These are phyloP conservation scores for Hyperoplus lanceolatus DNA, from an alignment of 2,797 vertebrate species.

Conservation along the genomic window DNA sequence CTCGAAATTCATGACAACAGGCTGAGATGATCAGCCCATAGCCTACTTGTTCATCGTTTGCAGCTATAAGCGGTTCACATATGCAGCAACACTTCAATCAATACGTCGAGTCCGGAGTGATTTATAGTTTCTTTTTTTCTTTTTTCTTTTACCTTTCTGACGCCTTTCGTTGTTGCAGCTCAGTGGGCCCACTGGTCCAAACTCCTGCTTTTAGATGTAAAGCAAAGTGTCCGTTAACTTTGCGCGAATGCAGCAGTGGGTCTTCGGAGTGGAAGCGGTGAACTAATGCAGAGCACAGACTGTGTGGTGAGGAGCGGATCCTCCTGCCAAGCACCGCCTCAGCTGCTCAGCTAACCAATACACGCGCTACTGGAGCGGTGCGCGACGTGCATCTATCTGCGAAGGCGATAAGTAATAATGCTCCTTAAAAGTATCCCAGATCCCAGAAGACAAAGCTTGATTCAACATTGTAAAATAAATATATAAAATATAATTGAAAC, in stretches of 20 bases:
- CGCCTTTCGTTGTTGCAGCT: slow-evolving; percentile 15
- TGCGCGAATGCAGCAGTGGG: slow-evolving; percentile 31
- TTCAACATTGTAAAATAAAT: too few relatives aligned
- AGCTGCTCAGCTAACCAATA: slow-evolving; percentile 37
- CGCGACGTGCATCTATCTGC: slow-evolving; percentile 29
- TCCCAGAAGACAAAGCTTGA: too few relatives aligned
- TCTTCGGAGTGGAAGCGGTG: slow-evolving; percentile 31
- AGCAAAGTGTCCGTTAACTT: slow-evolving; percentile 61
- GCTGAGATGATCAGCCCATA: neutral
- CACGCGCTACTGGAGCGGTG: slow-evolving; percentile 2
- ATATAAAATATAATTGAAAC: too few relatives aligned
- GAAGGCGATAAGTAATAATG: slow-evolving; percentile 3
- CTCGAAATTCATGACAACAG: neutral
- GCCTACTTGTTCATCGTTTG: slow-evolving; percentile 1
- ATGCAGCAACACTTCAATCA: slow-evolving; percentile 58
- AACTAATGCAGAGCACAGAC: slow-evolving; percentile 46
- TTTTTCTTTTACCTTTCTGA: slow-evolving; percentile 51
- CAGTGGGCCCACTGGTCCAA: neutral
- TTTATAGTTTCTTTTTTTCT: neutral
- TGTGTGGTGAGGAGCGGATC: slow-evolving; percentile 36
- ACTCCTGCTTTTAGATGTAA: slow-evolving; percentile 11
- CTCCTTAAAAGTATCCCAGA: slow-evolving; percentile 1
- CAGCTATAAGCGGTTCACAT: slow-evolving; percentile 8
- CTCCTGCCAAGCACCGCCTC: slow-evolving; percentile 78
- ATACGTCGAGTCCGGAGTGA: slow-evolving; percentile 22